Percentiles rank a stretch among this genome's conserved stretches.
Evolutionary conservation across 2,113 vertebrate species (phyloP).

Genomic region (Trogon surrucura): DNA sequence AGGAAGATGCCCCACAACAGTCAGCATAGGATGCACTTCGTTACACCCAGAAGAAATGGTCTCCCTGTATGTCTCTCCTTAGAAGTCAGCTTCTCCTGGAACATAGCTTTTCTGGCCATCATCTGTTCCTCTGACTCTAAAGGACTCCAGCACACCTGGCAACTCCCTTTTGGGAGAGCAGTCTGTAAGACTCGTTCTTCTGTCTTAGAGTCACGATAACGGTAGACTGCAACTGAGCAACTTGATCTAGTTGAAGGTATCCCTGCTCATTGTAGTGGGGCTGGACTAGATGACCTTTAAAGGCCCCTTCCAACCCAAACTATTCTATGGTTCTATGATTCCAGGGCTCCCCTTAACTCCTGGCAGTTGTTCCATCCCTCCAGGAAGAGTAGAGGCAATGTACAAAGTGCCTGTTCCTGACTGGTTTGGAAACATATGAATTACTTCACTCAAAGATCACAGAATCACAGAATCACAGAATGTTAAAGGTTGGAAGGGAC

Average conservation of each 20-base stretch:
- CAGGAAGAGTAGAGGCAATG: not conserved
- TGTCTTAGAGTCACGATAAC: not conserved
- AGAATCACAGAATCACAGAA: too few relatives aligned
- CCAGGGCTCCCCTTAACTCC: not conserved
- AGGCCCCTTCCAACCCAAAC: too few relatives aligned
- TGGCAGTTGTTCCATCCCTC: not conserved
- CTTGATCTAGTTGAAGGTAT: not conserved
- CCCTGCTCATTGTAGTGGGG: too few relatives aligned
- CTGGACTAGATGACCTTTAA: too few relatives aligned
- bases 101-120: rapidly evolving
- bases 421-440: not conserved
- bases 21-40: not conserved
- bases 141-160: not conserved
- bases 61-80: not conserved
- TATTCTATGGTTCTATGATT: not conserved
- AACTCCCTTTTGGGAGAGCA: not conserved
- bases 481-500: too few relatives aligned
- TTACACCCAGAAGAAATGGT: not conserved
- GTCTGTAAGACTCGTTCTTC: not conserved
- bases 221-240: not conserved
- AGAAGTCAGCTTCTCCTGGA: not conserved
- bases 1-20: not conserved
- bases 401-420: not conserved
- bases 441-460: not conserved
- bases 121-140: not conserved